These are phyloP conservation scores for Climacteris rufus DNA, from an alignment of 2,113 vertebrate genomes.

Conservation along the genomic window DNA sequence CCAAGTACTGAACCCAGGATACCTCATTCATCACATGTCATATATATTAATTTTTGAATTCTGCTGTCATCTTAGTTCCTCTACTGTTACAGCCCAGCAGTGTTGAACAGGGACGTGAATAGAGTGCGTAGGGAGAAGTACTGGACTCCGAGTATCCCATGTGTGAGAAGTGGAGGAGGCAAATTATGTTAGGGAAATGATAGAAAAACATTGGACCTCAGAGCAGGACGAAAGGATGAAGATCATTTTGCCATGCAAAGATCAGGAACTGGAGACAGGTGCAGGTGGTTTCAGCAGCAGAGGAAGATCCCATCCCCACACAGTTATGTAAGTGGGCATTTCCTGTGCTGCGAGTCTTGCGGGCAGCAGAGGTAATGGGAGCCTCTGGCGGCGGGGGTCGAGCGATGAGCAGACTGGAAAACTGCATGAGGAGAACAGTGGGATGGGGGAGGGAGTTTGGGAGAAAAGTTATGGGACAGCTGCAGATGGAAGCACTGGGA, in stretches of 20 bases:
- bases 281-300: background rate
- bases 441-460: background rate
- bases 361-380: background rate
- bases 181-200: background rate
- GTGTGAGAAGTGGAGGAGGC: background rate
- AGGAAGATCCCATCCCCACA: background rate
- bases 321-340: background rate
- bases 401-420: background rate
- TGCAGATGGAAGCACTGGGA: background rate
- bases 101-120: background rate
- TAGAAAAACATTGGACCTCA: background rate
- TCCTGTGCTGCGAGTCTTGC: background rate
- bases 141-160: background rate
- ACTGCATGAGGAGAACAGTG: background rate
- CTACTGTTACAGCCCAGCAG: background rate
- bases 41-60: background rate
- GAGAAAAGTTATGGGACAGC: background rate
- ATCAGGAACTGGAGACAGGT: background rate
- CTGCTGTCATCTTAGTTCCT: background rate
- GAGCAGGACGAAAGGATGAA: background rate
- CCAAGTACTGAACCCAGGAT: background rate
- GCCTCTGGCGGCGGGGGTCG: accelerated
- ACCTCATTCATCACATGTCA: background rate
- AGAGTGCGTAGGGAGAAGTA: background rate
- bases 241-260: background rate